Conservation (phyloP, 2,797 vertebrate species). For the Corythornis leucogaster region DNA sequence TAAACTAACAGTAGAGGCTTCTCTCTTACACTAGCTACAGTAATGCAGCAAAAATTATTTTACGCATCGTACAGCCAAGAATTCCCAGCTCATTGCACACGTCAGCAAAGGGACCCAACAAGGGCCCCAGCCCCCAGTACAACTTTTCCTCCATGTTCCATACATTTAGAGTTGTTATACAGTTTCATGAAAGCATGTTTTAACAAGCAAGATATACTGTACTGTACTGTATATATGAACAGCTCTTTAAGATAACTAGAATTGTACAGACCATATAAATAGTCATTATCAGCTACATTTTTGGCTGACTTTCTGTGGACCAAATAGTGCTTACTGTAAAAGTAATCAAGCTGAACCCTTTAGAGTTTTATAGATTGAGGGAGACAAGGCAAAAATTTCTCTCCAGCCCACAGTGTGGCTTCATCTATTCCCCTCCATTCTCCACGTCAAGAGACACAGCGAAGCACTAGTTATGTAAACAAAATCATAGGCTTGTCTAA, state of each 20-base stretch:
- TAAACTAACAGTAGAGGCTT: background rate
- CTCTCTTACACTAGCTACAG: background rate
- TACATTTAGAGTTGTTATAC: slow-evolving; percentile 52
- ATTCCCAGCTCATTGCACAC: background rate
- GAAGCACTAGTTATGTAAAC: slow-evolving; percentile 45
- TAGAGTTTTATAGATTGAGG: slow-evolving; percentile 56
- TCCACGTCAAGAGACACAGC: background rate
- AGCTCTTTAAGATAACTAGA: slow-evolving; percentile 72
- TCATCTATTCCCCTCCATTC: slow-evolving; percentile 24
- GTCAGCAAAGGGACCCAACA: background rate
- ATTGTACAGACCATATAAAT: slow-evolving; percentile 61
- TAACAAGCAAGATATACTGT: slow-evolving; percentile 70
- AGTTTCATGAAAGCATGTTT: slow-evolving; percentile 63
- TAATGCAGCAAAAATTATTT: slow-evolving; percentile 10
- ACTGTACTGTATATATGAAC: slow-evolving; percentile 67
- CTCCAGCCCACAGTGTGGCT: background rate
- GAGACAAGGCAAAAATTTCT: slow-evolving; percentile 20
- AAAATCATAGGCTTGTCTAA: slow-evolving; percentile 2
- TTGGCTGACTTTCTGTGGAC: slow-evolving; percentile 43
- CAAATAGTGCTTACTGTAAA: slow-evolving; percentile 53
- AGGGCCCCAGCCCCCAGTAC: slow-evolving; percentile 26
- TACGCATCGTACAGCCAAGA: background rate
- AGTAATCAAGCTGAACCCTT: slow-evolving; percentile 54
- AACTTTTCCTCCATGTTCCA: slow-evolving; percentile 45
- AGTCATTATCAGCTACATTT: slow-evolving; percentile 70